Evolutionary conservation across 2,888 invertebrate genomes (phyloP), one percentile per base, ranked within the genome.

Genomic region (Brachypterus glaber): DNA sequence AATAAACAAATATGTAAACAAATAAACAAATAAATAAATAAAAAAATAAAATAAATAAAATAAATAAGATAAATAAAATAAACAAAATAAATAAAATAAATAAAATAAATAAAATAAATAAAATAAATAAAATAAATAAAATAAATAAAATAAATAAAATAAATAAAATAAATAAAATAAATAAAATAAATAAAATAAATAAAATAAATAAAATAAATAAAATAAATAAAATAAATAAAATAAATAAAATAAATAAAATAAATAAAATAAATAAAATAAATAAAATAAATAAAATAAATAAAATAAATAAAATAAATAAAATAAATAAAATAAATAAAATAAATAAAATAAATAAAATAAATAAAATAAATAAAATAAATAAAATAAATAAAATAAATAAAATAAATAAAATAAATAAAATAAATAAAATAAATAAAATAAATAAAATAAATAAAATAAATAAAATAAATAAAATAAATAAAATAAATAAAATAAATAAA

Each of bases 1-100:
- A n/a, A 24, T 24, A 24, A 24, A 24, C 7, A 24, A 24, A 24
- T 24, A 24, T 24, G 24, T 24, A n/a, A n/a, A n/a, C n/a, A n/a
- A n/a, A n/a, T n/a, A n/a, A n/a, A n/a, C n/a, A n/a, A n/a, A n/a
- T n/a, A n/a, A 24, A 24, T 7, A n/a, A 24, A 24, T 7, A 24
- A n/a, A 24, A 24, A 24, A 24, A 24, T 7, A n/a, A 24, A 24
- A n/a, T 8, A 24, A n/a, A 24, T 8, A n/a, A 24, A n/a, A n/a
- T 8, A n/a, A 24, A n/a, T n/a, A n/a, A n/a, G n/a, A n/a, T n/a
- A n/a, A n/a, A n/a, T n/a, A n/a, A n/a, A n/a, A n/a, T n/a, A n/a
- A n/a, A n/a, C n/a, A n/a, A n/a, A n/a, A n/a, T n/a, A n/a, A n/a
- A n/a, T n/a, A n/a, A n/a, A n/a, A 24, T 8, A n/a, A 24, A n/a